Evolutionary conservation across 2,888 invertebrate species (phyloP), one percentile per base, ranked within the genome.

Genomic region (Leptarthrus brevirostris): DNA sequence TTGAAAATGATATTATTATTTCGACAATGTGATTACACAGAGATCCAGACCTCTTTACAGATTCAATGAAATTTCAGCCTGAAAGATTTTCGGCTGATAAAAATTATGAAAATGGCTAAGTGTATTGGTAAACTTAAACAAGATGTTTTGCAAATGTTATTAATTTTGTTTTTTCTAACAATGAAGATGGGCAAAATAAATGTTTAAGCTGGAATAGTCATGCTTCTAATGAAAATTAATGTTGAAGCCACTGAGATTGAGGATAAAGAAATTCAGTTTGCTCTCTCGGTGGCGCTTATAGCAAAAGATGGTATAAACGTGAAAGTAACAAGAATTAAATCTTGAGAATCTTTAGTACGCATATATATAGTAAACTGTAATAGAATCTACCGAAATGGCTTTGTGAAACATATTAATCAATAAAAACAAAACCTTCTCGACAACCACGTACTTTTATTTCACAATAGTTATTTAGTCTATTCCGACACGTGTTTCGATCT

Each of bases 1-100:
- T 86, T 12, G 80, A 81, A 12, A 82, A 83, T 76, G 86, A 84
- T 0, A 76, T 86, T 66, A 16, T 66, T 4, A 82, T 86, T 58
- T 83, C 86, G 0, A 76, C 84, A 4, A 74, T 83, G 76, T 84
- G 84, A 58, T 81, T 86, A 16, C 86, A 86, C 58, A 78, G 84
- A 1, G 86, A 86, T 79, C 82, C 82, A 16, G 79, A 81, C 22
- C 79, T 84, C 74, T 87, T 85, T 74, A 81, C 81, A 0, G 81
- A 86, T 49, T 86, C 87, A 6, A 73, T 82, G 44, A 81, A 81
- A 69, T 87, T 86, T 76, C 83, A 85, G 47, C 87, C 87, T 0
- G 82, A 86, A 34, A 79, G 87, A n/a, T 87, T 85, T 78, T 74
- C 79, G 1, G 80, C 82, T 0, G 80, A 79, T 1, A 77, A 76